Evolutionary conservation across 2,888 invertebrate species (phyloP).

Genomic region (Protodeltote pygarga): DNA sequence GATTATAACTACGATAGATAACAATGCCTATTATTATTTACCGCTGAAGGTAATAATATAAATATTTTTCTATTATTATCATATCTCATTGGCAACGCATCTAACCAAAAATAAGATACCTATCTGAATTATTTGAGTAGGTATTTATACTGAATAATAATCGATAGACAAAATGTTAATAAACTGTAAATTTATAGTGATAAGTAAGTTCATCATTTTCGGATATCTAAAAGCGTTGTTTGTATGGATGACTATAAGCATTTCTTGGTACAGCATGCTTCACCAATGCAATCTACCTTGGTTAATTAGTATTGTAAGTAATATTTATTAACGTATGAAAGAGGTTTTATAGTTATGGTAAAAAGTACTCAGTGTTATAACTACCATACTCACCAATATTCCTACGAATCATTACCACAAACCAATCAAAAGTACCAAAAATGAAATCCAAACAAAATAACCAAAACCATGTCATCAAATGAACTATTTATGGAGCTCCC

Average conservation of each 20-base stretch:
- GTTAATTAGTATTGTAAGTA: slow-evolving; percentile 28
- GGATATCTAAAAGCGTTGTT: slow-evolving; percentile 11
- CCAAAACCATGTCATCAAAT: slow-evolving; percentile 49
- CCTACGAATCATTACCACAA: slow-evolving; percentile 21
- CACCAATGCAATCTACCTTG: slow-evolving; percentile 7
- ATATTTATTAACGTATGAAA: slow-evolving; percentile 18
- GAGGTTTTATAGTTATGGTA: slow-evolving; percentile 6
- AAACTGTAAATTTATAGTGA: too few species aligned
- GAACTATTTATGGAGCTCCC: slow-evolving; percentile 27
- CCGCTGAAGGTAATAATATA: background rate
- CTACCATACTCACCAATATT: slow-evolving; percentile 50
- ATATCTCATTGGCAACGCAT: background rate
- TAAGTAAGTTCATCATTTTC: too few species aligned
- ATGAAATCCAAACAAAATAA: slow-evolving; percentile 30
- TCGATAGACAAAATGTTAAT: too few species aligned
- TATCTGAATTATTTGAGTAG: background rate
- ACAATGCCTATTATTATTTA: background rate
- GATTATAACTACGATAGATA: background rate
- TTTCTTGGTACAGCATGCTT: slow-evolving; percentile 29
- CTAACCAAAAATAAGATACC: background rate
- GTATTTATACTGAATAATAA: too few species aligned
- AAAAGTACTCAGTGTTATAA: slow-evolving; percentile 25
- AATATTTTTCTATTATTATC: background rate
- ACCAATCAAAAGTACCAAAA: slow-evolving; percentile 13
- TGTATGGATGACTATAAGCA: slow-evolving; percentile 4